A percentile compares a stretch with the other conserved stretches of the same genome.
Conservation (phyloP, 2,888 invertebrate genomes). For the Halocaridina rubra region DNA sequence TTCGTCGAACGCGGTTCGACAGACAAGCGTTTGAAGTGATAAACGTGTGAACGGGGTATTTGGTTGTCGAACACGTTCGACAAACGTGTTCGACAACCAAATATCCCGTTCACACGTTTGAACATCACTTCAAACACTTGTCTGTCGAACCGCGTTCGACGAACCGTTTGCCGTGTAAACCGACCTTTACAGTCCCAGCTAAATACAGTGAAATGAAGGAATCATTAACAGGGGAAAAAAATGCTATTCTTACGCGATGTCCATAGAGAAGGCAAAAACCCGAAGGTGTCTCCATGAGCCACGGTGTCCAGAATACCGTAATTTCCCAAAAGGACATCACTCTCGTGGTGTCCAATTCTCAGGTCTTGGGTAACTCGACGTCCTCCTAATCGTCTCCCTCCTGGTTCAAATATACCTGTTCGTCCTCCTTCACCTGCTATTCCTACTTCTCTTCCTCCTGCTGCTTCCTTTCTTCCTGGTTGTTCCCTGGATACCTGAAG, state of each 20-base stretch:
- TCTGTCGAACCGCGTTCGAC: no score
- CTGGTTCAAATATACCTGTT: background rate
- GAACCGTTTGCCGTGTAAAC: no score
- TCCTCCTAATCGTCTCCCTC: background rate
- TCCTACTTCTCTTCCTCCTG: background rate
- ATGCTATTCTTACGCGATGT: background rate
- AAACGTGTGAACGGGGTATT: no score
- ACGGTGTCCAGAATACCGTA: background rate
- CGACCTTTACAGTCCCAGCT: no score
- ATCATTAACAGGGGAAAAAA: no score
- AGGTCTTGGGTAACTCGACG: background rate
- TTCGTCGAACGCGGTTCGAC: no score
- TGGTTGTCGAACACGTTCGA: no score
- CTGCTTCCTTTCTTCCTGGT: background rate
- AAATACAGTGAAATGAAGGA: no score
- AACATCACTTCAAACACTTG: no score
- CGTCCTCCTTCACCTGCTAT: background rate
- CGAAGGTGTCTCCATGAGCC: background rate
- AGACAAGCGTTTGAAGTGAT: no score
- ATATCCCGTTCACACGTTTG: no score
- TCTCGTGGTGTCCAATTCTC: background rate
- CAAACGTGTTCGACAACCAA: no score
- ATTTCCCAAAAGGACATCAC: background rate
- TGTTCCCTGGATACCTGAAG: background rate
- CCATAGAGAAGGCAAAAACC: background rate